Percentiles rank a stretch among this genome's conserved stretches.
These are phyloP conservation scores for Tachina lurida DNA, from an alignment of 2,888 invertebrate genomes.

Conservation along the genomic window DNA sequence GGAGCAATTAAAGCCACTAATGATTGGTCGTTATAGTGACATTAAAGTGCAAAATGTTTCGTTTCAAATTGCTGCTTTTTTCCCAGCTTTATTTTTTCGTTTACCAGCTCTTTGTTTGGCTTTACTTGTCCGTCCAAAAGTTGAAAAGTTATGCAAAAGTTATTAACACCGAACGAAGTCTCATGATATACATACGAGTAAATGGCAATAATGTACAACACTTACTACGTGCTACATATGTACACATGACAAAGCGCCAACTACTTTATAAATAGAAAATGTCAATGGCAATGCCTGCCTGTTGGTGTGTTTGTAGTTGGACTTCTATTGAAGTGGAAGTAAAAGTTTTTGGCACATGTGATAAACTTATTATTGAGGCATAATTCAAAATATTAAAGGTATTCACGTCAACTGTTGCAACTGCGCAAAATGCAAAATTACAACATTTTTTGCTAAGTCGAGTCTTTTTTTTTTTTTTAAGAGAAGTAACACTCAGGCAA, in stretches of 20 bases:
- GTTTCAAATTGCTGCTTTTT: background rate
- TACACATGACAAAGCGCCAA: background rate
- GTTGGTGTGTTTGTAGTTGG: no score
- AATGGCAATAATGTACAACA: conserved; percentile 39
- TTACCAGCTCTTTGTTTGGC: conserved; percentile 15
- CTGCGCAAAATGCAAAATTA: no score
- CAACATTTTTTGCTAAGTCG: no score
- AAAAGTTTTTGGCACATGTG: no score
- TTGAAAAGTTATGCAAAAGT: conserved; percentile 48
- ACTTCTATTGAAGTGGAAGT: no score
- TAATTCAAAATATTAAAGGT: no score
- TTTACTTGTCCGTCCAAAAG: conserved; percentile 43
- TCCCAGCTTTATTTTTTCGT: conserved; percentile 1
- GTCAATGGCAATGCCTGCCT: no score
- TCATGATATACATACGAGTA: background rate
- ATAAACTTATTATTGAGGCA: no score
- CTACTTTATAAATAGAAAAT: background rate
- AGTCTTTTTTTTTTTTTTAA: no score
- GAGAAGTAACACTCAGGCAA: no score
- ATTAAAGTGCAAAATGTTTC: conserved; percentile 64
- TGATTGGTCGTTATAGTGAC: conserved; percentile 72
- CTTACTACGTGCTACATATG: conserved; percentile 21
- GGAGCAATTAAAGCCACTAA: conserved; percentile 72
- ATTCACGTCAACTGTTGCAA: no score
- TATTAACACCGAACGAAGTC: conserved; percentile 11